Percentiles rank a stretch among this genome's conserved stretches.
Evolutionary conservation across 2,888 invertebrate species (phyloP).

Genomic region (Drosophila flavopinicola): DNA sequence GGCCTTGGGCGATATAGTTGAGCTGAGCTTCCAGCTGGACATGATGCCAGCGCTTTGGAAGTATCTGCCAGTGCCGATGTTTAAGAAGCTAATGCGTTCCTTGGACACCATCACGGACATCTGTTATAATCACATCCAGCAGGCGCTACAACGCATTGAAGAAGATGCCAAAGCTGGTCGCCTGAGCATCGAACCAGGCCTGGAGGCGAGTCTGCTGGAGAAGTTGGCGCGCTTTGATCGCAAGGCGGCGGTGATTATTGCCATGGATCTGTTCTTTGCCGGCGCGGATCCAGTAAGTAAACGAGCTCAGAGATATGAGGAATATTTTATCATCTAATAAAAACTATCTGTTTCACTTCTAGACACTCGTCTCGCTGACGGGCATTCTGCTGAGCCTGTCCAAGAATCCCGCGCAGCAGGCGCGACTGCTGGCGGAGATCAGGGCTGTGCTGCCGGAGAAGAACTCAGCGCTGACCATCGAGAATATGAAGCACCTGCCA

Average conservation of each 20-base stretch:
- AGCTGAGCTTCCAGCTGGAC: conserved; percentile 70
- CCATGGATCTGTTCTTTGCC: conserved; percentile 89
- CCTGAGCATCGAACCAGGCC: conserved; percentile 50
- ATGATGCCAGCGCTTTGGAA: conserved; percentile 80
- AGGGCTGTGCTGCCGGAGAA: conserved; percentile 83
- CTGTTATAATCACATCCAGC: conserved; percentile 80
- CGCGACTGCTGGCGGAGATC: conserved; percentile 87
- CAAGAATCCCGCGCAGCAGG: conserved; percentile 87
- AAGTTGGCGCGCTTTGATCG: conserved; percentile 87
- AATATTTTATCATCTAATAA: no score
- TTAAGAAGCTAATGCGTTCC: conserved; percentile 61
- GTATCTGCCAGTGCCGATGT: conserved; percentile 73
- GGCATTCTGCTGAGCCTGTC: conserved; percentile 87
- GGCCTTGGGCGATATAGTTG: conserved; percentile 51
- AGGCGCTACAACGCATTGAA: conserved; percentile 78
- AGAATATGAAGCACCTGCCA: conserved; percentile 85
- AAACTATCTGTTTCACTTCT: neutral
- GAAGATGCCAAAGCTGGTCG: conserved; percentile 72
- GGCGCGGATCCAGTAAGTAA: conserved; percentile 89
- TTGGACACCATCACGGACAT: conserved; percentile 74
- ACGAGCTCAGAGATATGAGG: accelerated
- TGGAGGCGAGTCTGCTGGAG: conserved; percentile 86
- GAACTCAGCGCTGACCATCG: conserved; percentile 83
- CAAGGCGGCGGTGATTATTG: conserved; percentile 88
- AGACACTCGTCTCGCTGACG: conserved; percentile 85